Evolutionary conservation across 2,113 vertebrate genomes (phyloP), one percentile per base, ranked within the genome.

Genomic region (Ramphastos sulfuratus): DNA sequence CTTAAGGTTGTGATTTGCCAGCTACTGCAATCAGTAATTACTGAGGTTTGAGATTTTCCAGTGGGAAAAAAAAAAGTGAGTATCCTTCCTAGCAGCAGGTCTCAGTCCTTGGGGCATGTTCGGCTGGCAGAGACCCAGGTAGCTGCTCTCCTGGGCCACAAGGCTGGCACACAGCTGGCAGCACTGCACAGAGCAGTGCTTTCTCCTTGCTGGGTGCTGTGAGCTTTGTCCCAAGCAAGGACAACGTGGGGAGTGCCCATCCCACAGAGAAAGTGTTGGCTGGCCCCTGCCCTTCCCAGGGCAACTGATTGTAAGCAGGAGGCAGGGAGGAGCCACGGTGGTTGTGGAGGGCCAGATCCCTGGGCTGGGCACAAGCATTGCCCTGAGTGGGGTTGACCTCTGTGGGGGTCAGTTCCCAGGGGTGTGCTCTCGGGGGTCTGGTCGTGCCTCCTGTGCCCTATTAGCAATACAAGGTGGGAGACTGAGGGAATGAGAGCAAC

Each of bases 341-440:
- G 23, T 19, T 7, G 4, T 14, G 12, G 14, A 17, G 6, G 42
- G 25, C 67, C 19, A 58, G 20, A 42, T 52, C 33, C 8, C 60
- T 30, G 42, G 50, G 52, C 58, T 1, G 5, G 42, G 13, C 59
- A 13, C 0, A 0, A 17, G 12, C 33, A 4, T 33, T 64, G 76
- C 35, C 30, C 27, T 3, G 1, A 27, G n/a, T 23, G 31, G 37
- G 37, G 21, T 42, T 42, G 42, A 42, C 42, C 12, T 42, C 42
- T 42, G 42, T 42, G 42, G 30, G 30, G 4, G 52, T 59, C 52
- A 31, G 3, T 50, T 21, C 48, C 20, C 25, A 30, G 25, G 42
- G 24, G 8, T 6, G 9, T 58, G 58, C 4, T n/a, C 35, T 12
- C 1, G 0, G 23, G 21, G 6, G 23, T 23, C 39, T 5, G 10